phyloP scores from a whole-genome alignment of 2,113 vertebrate species.

The Trichechus manatus region DNA sequence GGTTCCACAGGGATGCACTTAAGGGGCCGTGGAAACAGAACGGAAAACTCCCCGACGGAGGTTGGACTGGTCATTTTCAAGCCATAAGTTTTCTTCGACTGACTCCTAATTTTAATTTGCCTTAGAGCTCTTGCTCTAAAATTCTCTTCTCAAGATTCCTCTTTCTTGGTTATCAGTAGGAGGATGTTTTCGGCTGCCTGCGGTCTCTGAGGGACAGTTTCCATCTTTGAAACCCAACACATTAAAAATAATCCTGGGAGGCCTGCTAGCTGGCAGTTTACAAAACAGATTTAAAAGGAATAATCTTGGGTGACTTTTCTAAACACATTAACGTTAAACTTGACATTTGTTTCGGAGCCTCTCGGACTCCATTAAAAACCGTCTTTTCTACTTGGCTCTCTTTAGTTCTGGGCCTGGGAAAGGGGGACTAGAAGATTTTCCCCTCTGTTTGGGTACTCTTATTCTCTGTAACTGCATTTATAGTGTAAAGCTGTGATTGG shows the following conservation, averaged over 20 bases:
- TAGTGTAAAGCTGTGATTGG: slow-evolving; percentile 81
- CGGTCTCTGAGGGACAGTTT: slow-evolving; percentile 82
- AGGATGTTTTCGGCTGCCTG: slow-evolving; percentile 82
- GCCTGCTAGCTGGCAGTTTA: slow-evolving; percentile 75
- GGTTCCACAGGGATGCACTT: slow-evolving; percentile 63
- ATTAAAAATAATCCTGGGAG: slow-evolving; percentile 81
- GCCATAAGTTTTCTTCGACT: slow-evolving; percentile 82
- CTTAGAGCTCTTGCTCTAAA: slow-evolving; percentile 81
- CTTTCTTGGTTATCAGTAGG: slow-evolving; percentile 78
- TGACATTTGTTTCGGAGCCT: slow-evolving; percentile 86
- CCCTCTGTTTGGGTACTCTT: slow-evolving; percentile 70
- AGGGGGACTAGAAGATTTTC: slow-evolving; percentile 65
- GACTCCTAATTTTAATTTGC: slow-evolving; percentile 83
- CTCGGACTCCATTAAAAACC: slow-evolving; percentile 75
- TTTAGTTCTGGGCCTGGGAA: slow-evolving; percentile 80
- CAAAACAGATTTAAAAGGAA: slow-evolving; percentile 85
- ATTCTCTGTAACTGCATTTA: slow-evolving; percentile 81
- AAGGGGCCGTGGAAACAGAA: slow-evolving; percentile 64
- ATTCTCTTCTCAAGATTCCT: slow-evolving; percentile 83
- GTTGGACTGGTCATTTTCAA: slow-evolving; percentile 83
- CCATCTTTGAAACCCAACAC: slow-evolving; percentile 73
- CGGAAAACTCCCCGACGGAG: slow-evolving; percentile 71
- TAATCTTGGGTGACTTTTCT: slow-evolving; percentile 84
- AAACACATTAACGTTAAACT: slow-evolving; percentile 85
- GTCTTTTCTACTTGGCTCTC: slow-evolving; percentile 47